These are phyloP conservation scores for Cantharis lateralis DNA, from an alignment of 2,888 invertebrate species.

Conservation along the genomic window DNA sequence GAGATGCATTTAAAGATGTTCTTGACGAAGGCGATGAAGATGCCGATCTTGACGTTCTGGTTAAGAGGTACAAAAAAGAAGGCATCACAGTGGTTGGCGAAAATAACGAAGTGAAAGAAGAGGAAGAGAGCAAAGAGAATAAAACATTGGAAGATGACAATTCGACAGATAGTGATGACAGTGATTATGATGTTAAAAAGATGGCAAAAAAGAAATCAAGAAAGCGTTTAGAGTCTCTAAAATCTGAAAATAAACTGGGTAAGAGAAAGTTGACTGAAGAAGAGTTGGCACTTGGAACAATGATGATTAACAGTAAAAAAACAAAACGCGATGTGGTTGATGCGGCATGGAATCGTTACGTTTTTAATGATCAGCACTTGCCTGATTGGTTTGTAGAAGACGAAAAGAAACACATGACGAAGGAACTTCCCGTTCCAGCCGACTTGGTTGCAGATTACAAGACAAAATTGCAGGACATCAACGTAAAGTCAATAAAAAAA, in stretches of 20 bases:
- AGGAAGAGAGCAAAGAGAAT: slow-evolving; percentile 42
- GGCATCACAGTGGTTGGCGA: slow-evolving; percentile 61
- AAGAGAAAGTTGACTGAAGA: slow-evolving; percentile 79
- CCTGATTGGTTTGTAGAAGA: slow-evolving; percentile 97
- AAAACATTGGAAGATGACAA: slow-evolving; percentile 48
- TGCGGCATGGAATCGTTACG: slow-evolving; percentile 90
- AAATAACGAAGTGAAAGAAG: slow-evolving; percentile 46
- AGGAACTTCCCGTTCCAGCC: slow-evolving; percentile 82
- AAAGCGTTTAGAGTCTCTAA: slow-evolving; percentile 72
- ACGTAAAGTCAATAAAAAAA: slow-evolving; percentile 96
- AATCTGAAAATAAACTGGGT: slow-evolving; percentile 59
- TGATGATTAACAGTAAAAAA: slow-evolving; percentile 90
- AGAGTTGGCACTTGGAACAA: slow-evolving; percentile 89
- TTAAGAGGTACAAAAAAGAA: slow-evolving; percentile 72
- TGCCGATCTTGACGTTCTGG: slow-evolving; percentile 80
- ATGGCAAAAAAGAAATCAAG: slow-evolving; percentile 46
- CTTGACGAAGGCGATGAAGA: slow-evolving; percentile 86
- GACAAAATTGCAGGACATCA: slow-evolving; percentile 80
- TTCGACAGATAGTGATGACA: slow-evolving; percentile 40
- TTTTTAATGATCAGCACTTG: slow-evolving; percentile 87
- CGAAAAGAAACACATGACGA: slow-evolving; percentile 87
- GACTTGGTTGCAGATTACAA: slow-evolving; percentile 85
- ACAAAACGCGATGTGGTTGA: slow-evolving; percentile 88
- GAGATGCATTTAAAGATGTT: slow-evolving; percentile 79
- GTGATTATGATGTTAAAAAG: slow-evolving; percentile 59